Evolutionary conservation across 1,140 invertebrate genomes (phyloP).

Genomic region (Adelges cooleyi): DNA sequence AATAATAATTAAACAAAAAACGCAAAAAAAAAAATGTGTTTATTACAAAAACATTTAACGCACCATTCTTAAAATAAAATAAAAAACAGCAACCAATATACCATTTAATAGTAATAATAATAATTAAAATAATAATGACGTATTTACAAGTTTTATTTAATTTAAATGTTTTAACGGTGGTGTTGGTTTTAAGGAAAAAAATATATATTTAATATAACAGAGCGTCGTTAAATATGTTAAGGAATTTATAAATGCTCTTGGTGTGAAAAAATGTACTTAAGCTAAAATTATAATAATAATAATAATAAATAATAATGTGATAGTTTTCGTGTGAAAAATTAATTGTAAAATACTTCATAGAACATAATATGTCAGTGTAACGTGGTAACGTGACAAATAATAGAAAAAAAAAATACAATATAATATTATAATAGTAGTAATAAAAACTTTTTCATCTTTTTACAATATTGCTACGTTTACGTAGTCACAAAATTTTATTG

Average conservation of each 20-base stretch:
- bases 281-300: neutral
- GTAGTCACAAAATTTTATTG: conserved; percentile 22
- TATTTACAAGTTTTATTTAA: too few relatives aligned
- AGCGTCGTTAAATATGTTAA: too few relatives aligned
- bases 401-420: neutral
- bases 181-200: too few relatives aligned
- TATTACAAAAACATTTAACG: conserved; percentile 13
- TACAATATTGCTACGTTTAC: conserved; percentile 4
- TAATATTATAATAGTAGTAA: conserved; percentile 10
- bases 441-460: neutral
- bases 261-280: conserved; percentile 2
- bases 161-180: too few relatives aligned
- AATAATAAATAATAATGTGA: conserved; percentile 23
- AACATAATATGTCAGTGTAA: conserved; percentile 10
- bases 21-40: neutral
- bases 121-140: too few relatives aligned
- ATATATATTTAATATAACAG: too few relatives aligned
- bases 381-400: conserved; percentile 20
- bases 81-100: conserved; percentile 24
- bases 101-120: neutral
- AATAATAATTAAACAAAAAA: neutral
- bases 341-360: neutral
- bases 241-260: conserved; percentile 15
- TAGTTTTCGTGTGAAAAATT: conserved; percentile 14
- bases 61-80: conserved; percentile 5